Evolutionary conservation across 2,888 invertebrate species (phyloP), one percentile per base, ranked within the genome.

Genomic region (Dinocampus coccinellae): DNA sequence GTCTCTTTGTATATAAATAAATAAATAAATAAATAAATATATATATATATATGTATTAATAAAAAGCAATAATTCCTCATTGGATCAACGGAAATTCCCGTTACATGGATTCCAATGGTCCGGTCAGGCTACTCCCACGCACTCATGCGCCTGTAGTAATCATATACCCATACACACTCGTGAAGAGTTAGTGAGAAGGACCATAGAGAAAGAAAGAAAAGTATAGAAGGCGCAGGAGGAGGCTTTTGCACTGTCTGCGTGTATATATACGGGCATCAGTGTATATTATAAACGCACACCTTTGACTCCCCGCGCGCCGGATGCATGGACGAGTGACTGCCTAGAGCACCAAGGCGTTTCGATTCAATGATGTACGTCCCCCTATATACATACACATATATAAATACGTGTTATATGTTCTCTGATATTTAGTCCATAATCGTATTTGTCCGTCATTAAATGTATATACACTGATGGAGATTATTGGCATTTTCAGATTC

Each of bases 41-140:
- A 26, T 60, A 11, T 33, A 39, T 13, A 47, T 24, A 57, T 16
- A 53, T 11, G 58, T 29, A 66, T 16, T n/a, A n/a, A 39, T 58
- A 58, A 57, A 42, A 67, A 42, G 67, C 55, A 63, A 71, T 72
- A 69, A 72, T 72, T 65, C 65, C 62, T 62, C 65, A 42, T 60
- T 69, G 71, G 62, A 78, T 78, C 72, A 74, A 76, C 70, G 65
- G 70, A 75, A 69, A 78, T 75, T 74, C 76, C 78, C 78, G 78
- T 78, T 78, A 78, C 71, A 57, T 73, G 75, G 74, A 78, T 78
- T 78, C 78, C 78, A 75, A 75, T 78, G 72, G 73, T 76, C 70
- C 76, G 78, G 78, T 78, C 75, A 76, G 72, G 74, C 72, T 68
- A 73, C 78, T 76, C 78, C 78, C 78, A 78, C 78, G 76, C 76